Evolutionary conservation across 2,888 invertebrate species (phyloP), one percentile per base, ranked within the genome.

Genomic region (Chrysina gloriosa): DNA sequence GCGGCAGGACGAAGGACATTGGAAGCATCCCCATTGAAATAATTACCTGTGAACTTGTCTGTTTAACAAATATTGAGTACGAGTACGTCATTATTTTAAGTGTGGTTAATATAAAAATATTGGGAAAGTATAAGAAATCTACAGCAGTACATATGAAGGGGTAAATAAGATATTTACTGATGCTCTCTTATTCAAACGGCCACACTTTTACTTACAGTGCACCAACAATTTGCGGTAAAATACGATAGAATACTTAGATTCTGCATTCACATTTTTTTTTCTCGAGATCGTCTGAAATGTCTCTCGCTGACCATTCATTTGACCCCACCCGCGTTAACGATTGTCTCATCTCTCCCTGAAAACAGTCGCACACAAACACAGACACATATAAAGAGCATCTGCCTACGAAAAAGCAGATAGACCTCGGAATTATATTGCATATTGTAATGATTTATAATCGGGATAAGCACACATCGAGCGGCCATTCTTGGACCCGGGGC

Each of bases 371-470:
- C 27, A 27, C 19, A 23, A 27, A 39, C 42, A 58, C 42, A 66
- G 67, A 70, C 70, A 70, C 73, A 75, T 73, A 82, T 82, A 82
- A 83, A 83, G 83, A 82, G 81, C 84, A 83, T 84, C 83, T 83
- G 83, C 82, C 82, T 79, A 81, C 80, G 81, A 81, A 81, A 81
- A 82, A 81, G 78, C 81, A 81, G 81, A 82, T 81, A 83, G 82
- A 81, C 82, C 81, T 82, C 81, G 80, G 82, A 83, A 84, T 83
- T 84, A 83, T 84, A 84, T 84, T 84, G 83, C 84, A 83, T 83
- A 84, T 83, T 83, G 82, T 83, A 82, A 83, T 84, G 84, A 84
- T 84, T 84, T 84, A 84, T 83, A 82, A 77, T 78, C 74, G 76
- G 83, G 83, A 83, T 84, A 84, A 84, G 83, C 83, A 82, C 81